Evolutionary conservation across 2,797 vertebrate genomes (phyloP).

Genomic region (Fundulus diaphanus): DNA sequence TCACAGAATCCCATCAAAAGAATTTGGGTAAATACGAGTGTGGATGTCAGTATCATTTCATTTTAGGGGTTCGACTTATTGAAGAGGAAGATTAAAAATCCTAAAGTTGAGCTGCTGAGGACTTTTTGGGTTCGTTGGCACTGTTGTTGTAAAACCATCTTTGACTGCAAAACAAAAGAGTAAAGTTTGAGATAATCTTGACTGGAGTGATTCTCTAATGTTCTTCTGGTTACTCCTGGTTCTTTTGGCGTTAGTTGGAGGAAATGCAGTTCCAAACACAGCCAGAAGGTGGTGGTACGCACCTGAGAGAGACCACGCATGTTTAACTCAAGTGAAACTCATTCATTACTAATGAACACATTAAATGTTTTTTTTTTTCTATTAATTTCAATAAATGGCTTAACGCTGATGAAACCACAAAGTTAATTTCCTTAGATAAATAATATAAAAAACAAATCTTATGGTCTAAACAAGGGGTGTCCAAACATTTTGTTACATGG

Average conservation of each 20-base stretch:
- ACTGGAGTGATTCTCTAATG: slow-evolving; percentile 56
- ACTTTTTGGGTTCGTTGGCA: slow-evolving; percentile 26
- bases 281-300: slow-evolving; percentile 55
- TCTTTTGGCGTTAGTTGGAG: background rate
- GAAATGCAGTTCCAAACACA: slow-evolving; percentile 31
- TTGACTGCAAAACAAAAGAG: slow-evolving; percentile 44
- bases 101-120: background rate
- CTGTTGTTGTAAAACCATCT: slow-evolving; percentile 1
- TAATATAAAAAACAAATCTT: background rate
- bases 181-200: slow-evolving; percentile 42
- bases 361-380: background rate
- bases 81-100: background rate
- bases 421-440: background rate
- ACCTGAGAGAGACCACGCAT: background rate
- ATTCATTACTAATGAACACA: too few species aligned
- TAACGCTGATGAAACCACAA: background rate
- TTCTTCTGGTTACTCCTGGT: background rate
- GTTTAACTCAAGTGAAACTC: too few species aligned
- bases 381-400: background rate
- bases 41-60: slow-evolving; percentile 19
- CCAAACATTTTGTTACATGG: too few species aligned
- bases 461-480: background rate
- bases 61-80: slow-evolving; percentile 7
- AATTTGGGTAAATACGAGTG: slow-evolving; percentile 12
- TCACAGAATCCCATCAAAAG: background rate